Evolutionary conservation across 2,113 vertebrate genomes (phyloP).

Genomic region (Halichoerus grypus): DNA sequence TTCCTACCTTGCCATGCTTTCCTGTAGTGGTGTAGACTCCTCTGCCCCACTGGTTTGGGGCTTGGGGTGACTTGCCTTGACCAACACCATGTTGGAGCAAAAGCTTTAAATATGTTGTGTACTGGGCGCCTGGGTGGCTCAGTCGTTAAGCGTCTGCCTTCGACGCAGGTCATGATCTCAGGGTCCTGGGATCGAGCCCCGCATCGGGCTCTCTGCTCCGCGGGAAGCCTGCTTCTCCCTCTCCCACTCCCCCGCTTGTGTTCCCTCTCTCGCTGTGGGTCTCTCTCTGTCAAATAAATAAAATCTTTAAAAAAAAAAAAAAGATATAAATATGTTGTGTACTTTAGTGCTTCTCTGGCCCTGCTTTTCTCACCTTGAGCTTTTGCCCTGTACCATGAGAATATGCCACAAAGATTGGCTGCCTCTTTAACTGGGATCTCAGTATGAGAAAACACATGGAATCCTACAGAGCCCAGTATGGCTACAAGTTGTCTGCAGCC

Average conservation of each 20-base stretch:
- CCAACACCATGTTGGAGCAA: not conserved
- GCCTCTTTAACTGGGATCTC: not conserved
- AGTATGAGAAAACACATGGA: not conserved
- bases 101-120: not conserved
- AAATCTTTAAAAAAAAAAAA: too few species aligned
- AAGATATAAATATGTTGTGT: not conserved
- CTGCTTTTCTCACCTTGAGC: not conserved
- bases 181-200: too few species aligned
- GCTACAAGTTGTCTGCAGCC: not conserved
- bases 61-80: not conserved
- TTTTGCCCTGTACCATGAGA: not conserved
- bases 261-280: too few species aligned
- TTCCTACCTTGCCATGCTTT: not conserved
- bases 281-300: too few species aligned
- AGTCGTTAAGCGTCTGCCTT: too few species aligned
- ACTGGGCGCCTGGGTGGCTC: not conserved
- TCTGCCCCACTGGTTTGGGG: not conserved
- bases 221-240: too few species aligned
- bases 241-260: too few species aligned
- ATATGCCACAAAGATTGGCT: not conserved
- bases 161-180: too few species aligned
- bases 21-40: not conserved
- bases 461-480: not conserved
- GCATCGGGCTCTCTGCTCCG: too few species aligned
- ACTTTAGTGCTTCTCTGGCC: not conserved